These are phyloP conservation scores for Cyphomyrus plagiostoma DNA, from an alignment of 2,113 vertebrate species.

Conservation along the genomic window DNA sequence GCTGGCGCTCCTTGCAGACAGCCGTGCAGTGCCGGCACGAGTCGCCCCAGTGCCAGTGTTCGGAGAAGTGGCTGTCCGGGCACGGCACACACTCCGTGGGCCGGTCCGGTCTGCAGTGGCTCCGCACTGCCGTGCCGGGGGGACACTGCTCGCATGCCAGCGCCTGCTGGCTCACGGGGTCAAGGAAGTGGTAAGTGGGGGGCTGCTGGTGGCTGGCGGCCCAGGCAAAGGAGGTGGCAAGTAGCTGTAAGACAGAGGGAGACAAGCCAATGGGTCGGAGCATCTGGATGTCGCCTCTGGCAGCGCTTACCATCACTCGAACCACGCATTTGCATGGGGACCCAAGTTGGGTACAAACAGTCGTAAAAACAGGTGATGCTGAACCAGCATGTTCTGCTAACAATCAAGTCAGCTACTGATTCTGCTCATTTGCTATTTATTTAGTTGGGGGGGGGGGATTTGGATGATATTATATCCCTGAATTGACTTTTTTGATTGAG, in stretches of 20 bases:
- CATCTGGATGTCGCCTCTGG: not conserved
- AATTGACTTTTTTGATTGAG: not conserved
- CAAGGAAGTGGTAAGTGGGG: conserved; percentile 71
- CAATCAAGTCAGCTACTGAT: not conserved
- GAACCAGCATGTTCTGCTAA: not conserved
- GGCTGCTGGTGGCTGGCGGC: conserved; percentile 58
- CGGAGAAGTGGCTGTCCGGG: conserved; percentile 71
- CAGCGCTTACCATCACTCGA: not conserved
- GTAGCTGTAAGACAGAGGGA: conserved; percentile 59
- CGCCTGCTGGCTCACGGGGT: conserved; percentile 58
- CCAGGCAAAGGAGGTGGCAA: conserved; percentile 74
- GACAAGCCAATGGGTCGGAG: not conserved
- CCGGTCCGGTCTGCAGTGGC: conserved; percentile 64
- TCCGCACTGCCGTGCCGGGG: conserved; percentile 72
- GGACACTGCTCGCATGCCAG: conserved; percentile 84
- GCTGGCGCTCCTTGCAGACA: conserved; percentile 85
- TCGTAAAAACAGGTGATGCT: not conserved
- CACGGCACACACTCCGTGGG: conserved; percentile 72
- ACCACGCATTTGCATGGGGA: not conserved
- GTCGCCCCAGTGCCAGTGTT: conserved; percentile 80
- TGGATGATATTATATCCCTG: not conserved
- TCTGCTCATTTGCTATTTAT: not conserved
- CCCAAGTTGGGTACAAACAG: not conserved
- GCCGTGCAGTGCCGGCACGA: conserved; percentile 85
- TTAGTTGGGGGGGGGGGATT: not conserved